These are phyloP conservation scores for Leptosomus discolor DNA, from an alignment of 2,113 vertebrate genomes.

Conservation along the genomic window DNA sequence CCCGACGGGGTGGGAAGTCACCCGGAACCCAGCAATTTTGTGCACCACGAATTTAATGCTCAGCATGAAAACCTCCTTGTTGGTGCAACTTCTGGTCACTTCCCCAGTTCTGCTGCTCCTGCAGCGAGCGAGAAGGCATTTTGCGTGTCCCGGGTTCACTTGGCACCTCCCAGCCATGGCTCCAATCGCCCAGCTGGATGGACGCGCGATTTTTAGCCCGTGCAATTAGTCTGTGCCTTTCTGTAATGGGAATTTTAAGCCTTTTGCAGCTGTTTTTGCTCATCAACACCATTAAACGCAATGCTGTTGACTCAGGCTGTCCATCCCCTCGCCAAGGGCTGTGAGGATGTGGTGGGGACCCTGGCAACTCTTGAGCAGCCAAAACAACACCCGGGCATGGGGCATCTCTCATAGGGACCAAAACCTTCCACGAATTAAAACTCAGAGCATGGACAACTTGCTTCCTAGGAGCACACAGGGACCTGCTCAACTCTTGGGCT, in stretches of 20 bases:
- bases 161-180: neutral
- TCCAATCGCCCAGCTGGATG: neutral
- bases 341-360: neutral
- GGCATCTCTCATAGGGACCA: neutral
- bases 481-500: neutral
- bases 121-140: neutral
- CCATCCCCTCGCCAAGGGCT: neutral
- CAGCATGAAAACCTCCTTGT: neutral
- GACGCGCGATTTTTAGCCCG: accelerated
- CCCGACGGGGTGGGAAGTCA: accelerated
- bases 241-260: neutral
- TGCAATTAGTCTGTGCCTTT: neutral
- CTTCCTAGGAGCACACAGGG: accelerated
- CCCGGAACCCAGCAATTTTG: neutral
- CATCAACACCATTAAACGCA: neutral
- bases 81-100: neutral
- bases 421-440: neutral
- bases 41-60: neutral
- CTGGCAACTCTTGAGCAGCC: neutral
- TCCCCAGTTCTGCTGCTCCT: neutral
- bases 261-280: neutral
- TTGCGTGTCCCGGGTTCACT: accelerated
- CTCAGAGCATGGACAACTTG: neutral
- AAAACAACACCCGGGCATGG: neutral
- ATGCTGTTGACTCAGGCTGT: neutral